Percentiles rank a stretch among this genome's conserved stretches.
Conservation (phyloP, 2,113 vertebrate species). For the Hiodon alosoides region DNA sequence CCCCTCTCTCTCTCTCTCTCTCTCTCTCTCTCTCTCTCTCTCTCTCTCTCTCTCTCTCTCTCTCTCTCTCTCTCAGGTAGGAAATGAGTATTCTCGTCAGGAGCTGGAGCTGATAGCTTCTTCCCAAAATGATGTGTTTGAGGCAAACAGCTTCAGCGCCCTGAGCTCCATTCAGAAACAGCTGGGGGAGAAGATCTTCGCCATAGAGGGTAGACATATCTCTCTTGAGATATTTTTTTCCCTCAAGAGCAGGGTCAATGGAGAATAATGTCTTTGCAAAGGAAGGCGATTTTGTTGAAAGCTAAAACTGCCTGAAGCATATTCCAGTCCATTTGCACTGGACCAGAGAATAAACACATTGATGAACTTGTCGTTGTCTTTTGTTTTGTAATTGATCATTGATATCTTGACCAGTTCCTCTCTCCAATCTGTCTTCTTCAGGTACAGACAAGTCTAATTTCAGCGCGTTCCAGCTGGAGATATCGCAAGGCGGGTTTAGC, state of each 20-base stretch:
- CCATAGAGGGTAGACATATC: slow-evolving; percentile 56
- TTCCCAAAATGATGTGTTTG: slow-evolving; percentile 41
- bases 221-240: background rate
- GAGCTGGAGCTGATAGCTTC: slow-evolving; percentile 54
- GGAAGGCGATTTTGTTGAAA: too few species aligned
- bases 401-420: background rate
- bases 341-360: too few species aligned
- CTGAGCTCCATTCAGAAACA: slow-evolving; percentile 50
- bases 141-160: slow-evolving; percentile 48
- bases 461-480: slow-evolving; percentile 36
- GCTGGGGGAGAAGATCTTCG: slow-evolving; percentile 59
- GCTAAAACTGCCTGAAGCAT: too few species aligned
- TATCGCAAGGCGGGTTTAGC: slow-evolving; percentile 45
- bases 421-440: slow-evolving; percentile 6
- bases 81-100: slow-evolving; percentile 15
- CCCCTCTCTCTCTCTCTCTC: too few species aligned
- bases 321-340: too few species aligned
- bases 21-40: too few species aligned
- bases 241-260: too few species aligned
- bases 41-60: background rate
- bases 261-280: too few species aligned
- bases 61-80: slow-evolving; percentile 34
- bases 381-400: background rate
- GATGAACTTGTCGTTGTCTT: background rate
- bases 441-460: slow-evolving; percentile 29